A percentile compares a stretch with the other conserved stretches of the same genome.
Evolutionary conservation across 2,113 vertebrate genomes (phyloP).

Genomic region (Cephalopholis sonnerati): DNA sequence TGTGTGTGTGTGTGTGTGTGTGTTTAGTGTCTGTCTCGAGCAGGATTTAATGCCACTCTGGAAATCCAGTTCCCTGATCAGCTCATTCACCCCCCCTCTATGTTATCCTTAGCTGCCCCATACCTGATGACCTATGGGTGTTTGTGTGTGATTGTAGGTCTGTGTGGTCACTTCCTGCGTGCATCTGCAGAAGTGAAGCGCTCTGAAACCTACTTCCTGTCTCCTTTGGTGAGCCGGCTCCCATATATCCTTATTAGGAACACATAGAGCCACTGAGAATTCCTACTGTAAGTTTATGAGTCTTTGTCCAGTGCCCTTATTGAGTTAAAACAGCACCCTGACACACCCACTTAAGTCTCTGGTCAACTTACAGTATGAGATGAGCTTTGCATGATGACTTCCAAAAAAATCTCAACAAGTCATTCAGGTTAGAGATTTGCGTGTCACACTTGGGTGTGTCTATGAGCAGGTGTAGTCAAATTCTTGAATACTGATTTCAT

Average conservation of each 20-base stretch:
- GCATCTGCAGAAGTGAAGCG: conserved; percentile 27
- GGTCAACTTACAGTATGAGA: conserved; percentile 7
- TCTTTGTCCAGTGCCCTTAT: conserved; percentile 73
- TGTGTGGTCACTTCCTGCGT: conserved; percentile 72
- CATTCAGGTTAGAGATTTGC: neutral
- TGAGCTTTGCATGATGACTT: neutral
- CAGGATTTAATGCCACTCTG: conserved; percentile 44
- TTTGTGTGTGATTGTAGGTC: conserved; percentile 21
- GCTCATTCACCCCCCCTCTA: conserved; percentile 11
- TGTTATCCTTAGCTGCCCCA: conserved; percentile 24
- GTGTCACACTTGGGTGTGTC: neutral
- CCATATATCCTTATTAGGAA: conserved; percentile 79
- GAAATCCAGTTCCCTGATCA: conserved; percentile 52
- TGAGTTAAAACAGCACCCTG: conserved; percentile 63
- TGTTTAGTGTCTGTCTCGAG: conserved; percentile 25
- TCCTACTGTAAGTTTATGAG: conserved; percentile 67
- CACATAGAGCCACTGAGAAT: conserved; percentile 63
- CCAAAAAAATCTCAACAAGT: neutral
- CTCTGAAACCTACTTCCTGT: conserved; percentile 65
- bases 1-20: conserved; percentile 45
- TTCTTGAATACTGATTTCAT: neutral
- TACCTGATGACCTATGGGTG: neutral
- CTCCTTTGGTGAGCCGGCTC: conserved; percentile 48
- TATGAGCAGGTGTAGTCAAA: conserved; percentile 2
- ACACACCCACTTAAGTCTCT: conserved; percentile 45